Percentiles rank a stretch among this genome's conserved stretches.
phyloP scores from a whole-genome alignment of 2,888 invertebrate species.

The Pyrrhia umbra region DNA sequence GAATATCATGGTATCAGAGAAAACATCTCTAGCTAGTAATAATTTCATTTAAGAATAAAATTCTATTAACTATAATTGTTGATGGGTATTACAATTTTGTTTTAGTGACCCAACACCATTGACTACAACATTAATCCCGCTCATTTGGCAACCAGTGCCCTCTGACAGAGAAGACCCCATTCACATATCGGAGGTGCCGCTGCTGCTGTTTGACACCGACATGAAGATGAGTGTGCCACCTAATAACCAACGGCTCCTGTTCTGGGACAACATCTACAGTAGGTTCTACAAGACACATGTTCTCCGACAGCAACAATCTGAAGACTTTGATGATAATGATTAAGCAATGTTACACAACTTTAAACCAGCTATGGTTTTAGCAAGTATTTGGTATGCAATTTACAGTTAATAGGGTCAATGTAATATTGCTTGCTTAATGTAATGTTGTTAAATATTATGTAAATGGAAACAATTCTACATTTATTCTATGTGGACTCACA shows the following conservation, averaged over 20 bases:
- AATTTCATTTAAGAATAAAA: too few species aligned
- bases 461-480: constrained; percentile 13
- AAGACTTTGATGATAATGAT: constrained; percentile 46
- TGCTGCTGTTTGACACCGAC: constrained; percentile 66
- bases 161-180: constrained; percentile 48
- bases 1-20: too few species aligned
- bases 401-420: constrained; percentile 1
- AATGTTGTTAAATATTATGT: constrained; percentile 12
- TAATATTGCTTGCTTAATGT: background rate
- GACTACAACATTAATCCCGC: constrained; percentile 73
- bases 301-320: constrained; percentile 25
- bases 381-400: background rate
- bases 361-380: background rate
- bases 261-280: constrained; percentile 82
- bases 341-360: constrained; percentile 10
- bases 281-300: constrained; percentile 73
- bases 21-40: too few species aligned
- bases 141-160: constrained; percentile 78
- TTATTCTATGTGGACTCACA: constrained; percentile 1
- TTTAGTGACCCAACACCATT: constrained; percentile 85
- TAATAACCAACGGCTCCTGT: constrained; percentile 68
- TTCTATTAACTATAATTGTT: too few species aligned
- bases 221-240: constrained; percentile 64
- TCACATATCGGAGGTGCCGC: constrained; percentile 65
- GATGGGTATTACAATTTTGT: too few species aligned